Percentiles rank a stretch among this genome's conserved stretches.
Conservation (phyloP, 2,113 vertebrate species). For the Indicator indicator region DNA sequence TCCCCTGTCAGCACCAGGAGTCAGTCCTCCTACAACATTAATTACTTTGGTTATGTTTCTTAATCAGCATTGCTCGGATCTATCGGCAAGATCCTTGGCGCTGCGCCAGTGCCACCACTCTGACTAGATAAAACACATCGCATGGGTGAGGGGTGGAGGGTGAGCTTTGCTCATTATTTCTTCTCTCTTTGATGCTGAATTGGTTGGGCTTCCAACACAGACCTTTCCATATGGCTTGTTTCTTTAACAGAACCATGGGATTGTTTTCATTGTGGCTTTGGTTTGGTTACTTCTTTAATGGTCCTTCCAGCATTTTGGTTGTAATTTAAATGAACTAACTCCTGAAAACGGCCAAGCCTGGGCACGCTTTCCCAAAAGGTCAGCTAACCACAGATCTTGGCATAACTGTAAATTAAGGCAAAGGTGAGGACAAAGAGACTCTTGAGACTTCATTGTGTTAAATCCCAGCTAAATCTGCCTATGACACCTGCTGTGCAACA, state of each 20-base stretch:
- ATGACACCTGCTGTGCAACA: not conserved
- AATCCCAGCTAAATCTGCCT: not conserved
- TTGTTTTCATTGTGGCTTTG: not conserved
- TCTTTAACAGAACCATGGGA: accelerated
- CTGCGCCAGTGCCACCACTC: not conserved
- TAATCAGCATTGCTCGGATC: constrained; percentile 16
- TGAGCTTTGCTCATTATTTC: not conserved
- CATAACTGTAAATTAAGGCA: not conserved
- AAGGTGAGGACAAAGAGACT: not conserved
- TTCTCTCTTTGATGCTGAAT: constrained; percentile 45
- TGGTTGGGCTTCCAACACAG: not conserved
- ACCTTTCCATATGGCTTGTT: not conserved
- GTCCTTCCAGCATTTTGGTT: not conserved
- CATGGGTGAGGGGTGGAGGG: not conserved
- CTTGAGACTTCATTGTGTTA: not conserved
- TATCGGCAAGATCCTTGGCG: not conserved
- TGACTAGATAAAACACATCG: not conserved
- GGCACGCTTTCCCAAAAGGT: not conserved
- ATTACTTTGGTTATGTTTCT: constrained; percentile 57
- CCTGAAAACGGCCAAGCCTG: not conserved
- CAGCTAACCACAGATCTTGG: not conserved
- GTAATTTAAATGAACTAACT: accelerated
- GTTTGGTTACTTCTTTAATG: not conserved
- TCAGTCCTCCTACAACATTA: constrained; percentile 49
- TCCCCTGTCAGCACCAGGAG: not conserved